A percentile compares a stretch with the other conserved stretches of the same genome.
Evolutionary conservation across 1,140 invertebrate species (phyloP).

Genomic region (Cheumatopsyche charites): DNA sequence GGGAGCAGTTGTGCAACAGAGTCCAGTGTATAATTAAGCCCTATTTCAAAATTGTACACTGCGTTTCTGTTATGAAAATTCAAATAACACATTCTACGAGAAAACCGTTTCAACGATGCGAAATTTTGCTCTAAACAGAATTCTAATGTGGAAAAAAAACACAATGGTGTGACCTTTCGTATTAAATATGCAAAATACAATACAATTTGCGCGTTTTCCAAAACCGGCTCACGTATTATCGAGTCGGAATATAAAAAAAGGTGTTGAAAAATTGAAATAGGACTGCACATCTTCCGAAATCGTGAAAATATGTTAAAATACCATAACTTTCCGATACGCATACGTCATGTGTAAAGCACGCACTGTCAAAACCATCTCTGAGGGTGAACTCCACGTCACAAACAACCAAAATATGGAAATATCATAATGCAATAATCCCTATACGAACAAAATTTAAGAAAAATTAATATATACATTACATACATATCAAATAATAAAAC

Average conservation of each 20-base stretch:
- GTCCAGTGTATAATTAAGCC: not conserved
- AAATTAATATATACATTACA: not conserved
- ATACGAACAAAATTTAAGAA: not conserved
- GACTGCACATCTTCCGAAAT: conserved; percentile 3
- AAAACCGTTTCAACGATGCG: too few relatives aligned
- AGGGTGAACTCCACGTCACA: not conserved
- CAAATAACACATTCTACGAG: too few relatives aligned
- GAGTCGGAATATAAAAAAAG: conserved; percentile 8
- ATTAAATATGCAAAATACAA: too few relatives aligned
- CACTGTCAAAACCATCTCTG: conserved; percentile 9
- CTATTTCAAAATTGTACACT: not conserved
- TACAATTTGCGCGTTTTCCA: too few relatives aligned
- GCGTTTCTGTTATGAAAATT: not conserved
- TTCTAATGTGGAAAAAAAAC: too few relatives aligned
- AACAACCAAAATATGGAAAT: conserved; percentile 1
- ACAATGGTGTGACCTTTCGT: too few relatives aligned
- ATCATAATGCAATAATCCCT: not conserved
- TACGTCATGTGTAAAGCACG: conserved; percentile 4
- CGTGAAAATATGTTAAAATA: conserved; percentile 16
- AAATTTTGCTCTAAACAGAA: too few relatives aligned
- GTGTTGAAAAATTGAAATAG: conserved; percentile 21
- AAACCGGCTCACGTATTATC: too few relatives aligned
- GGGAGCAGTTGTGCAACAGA: conserved; percentile 5
- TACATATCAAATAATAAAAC: not conserved
- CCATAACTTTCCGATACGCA: conserved; percentile 15